Evolutionary conservation across 2,113 vertebrate genomes (phyloP), one percentile per base, ranked within the genome.

Genomic region (Oncorhynchus nerka): DNA sequence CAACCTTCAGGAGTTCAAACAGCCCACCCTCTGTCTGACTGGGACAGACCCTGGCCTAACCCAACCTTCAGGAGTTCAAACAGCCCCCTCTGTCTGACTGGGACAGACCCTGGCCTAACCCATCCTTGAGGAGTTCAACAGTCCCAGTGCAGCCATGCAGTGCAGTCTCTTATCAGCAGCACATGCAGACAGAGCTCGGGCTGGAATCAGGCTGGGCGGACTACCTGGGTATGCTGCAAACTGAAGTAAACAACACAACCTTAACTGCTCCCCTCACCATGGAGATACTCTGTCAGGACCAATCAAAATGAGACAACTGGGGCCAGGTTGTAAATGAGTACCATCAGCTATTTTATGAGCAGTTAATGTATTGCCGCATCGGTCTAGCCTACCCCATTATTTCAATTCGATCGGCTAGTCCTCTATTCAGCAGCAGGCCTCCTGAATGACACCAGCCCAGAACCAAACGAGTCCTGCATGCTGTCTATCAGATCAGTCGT

Each of bases 311-410:
- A 69, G 81, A 83, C 57, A 84, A 85, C 26, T 32, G 75, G 70
- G 66, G 75, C 72, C 48, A 82, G 69, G 72, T 75, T 80, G 80
- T 75, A 68, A 73, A 71, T 57, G 19, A 71, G 79, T 70, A 75
- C 70, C 79, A 83, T 81, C 76, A 28, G 22, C 75, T 78, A 70
- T 22, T 90, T 89, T 84, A 90, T 48, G 74, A 85, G 83, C 65
- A 3, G 24, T 84, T 87, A 87, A 90, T 88, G 84, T 61, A 82
- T 75, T 85, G 62, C 48, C 76, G 76, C 69, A 48, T 59, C 68
- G 74, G 78, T 81, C 80, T 70, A 13, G 16, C 51, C 74, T 77
- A 75, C 16, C 4, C 51, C 12, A 19, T 55, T 4, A 16, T 19
- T 55, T 74, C 57, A 61, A 28, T 85, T 83, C 80, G 73, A 68